Conservation (phyloP, 2,888 invertebrate genomes). For the Cantharis flavilabris region DNA sequence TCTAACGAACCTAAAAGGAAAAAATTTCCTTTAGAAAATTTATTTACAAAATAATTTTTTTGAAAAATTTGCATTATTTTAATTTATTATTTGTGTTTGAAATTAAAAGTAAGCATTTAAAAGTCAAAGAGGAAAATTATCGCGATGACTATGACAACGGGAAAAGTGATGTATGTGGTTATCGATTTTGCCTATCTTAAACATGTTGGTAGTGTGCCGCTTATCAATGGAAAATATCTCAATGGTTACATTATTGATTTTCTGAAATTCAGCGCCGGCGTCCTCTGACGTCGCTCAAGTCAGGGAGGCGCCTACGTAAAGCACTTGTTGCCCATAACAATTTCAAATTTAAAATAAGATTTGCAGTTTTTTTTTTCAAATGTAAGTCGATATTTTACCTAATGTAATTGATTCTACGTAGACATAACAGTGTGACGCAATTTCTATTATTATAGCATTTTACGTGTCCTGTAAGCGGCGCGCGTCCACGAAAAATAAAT, state of each 20-base stretch:
- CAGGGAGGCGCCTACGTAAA: conserved; percentile 33
- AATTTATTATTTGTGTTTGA: not conserved
- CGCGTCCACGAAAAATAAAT: conserved; percentile 5
- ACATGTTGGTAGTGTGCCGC: conserved; percentile 13
- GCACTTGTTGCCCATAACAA: conserved; percentile 39
- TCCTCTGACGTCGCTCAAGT: conserved; percentile 36
- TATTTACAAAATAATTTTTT: not conserved
- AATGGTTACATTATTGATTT: conserved; percentile 42
- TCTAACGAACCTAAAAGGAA: conserved; percentile 73
- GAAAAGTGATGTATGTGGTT: not conserved
- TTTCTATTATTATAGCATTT: conserved; percentile 42
- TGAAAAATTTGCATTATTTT: not conserved
- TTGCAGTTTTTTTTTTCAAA: not conserved
- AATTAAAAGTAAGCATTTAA: not conserved
- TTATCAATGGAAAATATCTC: conserved; percentile 27
- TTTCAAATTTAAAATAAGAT: not conserved
- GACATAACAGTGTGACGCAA: conserved; percentile 50
- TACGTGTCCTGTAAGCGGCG: conserved; percentile 15
- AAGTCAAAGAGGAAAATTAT: not conserved
- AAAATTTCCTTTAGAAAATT: not conserved
- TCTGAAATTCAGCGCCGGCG: conserved; percentile 34
- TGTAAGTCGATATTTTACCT: conserved; percentile 35
- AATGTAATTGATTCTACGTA: conserved; percentile 39
- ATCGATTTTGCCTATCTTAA: conserved; percentile 5
- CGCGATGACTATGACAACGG: not conserved